phyloP scores from a whole-genome alignment of 2,888 invertebrate species.

The Hemistola chrysoprasaria region DNA sequence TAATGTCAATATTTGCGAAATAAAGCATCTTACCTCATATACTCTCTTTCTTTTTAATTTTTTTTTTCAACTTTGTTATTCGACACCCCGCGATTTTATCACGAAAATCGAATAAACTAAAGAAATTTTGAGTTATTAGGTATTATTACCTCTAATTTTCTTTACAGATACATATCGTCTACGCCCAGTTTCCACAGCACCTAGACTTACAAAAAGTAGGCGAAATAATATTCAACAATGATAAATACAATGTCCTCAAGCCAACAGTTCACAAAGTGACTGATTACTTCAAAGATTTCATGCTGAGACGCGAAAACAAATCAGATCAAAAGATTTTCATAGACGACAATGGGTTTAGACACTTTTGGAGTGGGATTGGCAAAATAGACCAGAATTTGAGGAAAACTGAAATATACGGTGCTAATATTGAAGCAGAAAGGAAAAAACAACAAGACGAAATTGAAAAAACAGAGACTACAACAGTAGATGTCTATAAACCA shows the following conservation, averaged over 20 bases:
- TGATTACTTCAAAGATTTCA: slow-evolving; percentile 54
- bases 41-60: no score
- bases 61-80: no score
- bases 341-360: slow-evolving; percentile 59
- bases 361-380: slow-evolving; percentile 51
- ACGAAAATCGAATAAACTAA: no score
- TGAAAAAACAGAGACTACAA: no score
- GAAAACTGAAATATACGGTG: slow-evolving; percentile 31
- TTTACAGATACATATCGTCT: slow-evolving; percentile 28
- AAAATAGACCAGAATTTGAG: slow-evolving; percentile 34
- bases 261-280: slow-evolving; percentile 46
- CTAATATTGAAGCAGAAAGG: not conserved
- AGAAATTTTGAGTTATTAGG: no score
- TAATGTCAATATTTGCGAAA: no score
- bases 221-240: slow-evolving; percentile 43
- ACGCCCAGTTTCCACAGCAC: slow-evolving; percentile 37
- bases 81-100: no score
- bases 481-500: no score
- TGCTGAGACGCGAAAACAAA: slow-evolving; percentile 35
- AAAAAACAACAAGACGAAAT: slow-evolving; percentile 1
- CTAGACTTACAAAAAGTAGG: slow-evolving; percentile 57
- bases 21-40: no score
- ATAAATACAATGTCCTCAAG: slow-evolving; percentile 55
- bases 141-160: no score
- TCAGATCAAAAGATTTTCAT: slow-evolving; percentile 43